Evolutionary conservation across 2,113 vertebrate species (phyloP).

Genomic region (Cephalopholis sonnerati): DNA sequence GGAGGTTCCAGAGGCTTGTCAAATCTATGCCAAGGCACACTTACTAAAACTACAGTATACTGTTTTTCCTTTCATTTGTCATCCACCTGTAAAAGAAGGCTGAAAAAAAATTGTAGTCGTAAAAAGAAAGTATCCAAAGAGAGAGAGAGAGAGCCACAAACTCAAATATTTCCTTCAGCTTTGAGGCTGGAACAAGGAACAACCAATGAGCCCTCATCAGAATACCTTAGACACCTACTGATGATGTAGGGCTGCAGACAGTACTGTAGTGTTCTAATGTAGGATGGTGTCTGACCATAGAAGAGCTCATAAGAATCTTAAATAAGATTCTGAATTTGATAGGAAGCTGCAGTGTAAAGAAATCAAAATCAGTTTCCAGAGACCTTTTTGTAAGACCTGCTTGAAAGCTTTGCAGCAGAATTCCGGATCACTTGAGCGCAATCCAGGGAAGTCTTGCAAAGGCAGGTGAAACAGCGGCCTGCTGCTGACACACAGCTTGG

Average conservation of each 20-base stretch:
- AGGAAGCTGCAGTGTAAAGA: background rate
- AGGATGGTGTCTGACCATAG: background rate
- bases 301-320: background rate
- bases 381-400: background rate
- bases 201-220: background rate
- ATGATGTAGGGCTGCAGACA: background rate
- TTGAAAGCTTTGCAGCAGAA: background rate
- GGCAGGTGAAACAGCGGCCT: background rate
- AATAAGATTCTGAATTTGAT: background rate
- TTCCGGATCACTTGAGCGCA: background rate
- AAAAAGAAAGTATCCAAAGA: background rate
- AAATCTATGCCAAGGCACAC: too few relatives aligned
- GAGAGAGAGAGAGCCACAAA: too few relatives aligned
- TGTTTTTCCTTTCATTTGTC: too few relatives aligned
- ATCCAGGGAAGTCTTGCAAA: background rate
- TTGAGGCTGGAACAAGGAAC: too few relatives aligned
- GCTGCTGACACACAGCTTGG: background rate
- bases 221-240: background rate
- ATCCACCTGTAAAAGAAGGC: too few relatives aligned
- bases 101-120: background rate
- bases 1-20: too few relatives aligned
- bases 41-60: too few relatives aligned
- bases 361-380: background rate
- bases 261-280: background rate
- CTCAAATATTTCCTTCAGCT: background rate